Base-by-base conservation (phyloP, 2,113 vertebrate genomes). In the Bos indicus region DNA sequence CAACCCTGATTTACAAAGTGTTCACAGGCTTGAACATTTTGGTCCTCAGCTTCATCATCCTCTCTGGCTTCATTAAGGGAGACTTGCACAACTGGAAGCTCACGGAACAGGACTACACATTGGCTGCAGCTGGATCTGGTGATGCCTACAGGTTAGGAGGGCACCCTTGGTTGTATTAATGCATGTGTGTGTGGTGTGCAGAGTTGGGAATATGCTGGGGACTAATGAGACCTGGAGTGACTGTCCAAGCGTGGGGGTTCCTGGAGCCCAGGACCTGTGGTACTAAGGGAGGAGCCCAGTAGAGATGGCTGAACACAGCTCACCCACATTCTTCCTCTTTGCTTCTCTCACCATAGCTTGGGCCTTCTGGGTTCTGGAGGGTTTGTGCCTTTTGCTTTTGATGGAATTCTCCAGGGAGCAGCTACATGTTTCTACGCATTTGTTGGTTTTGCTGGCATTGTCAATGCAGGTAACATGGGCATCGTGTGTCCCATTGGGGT, bases 231-330 rank as follows among this genome's bases (percentile, higher is more conserved):
- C 62, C 62, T 64, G 62, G 62, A 6, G 14, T 64, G 62, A 64
- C 33, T 0, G 36, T 33, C 60, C 60, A 33, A 64, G 15, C 0
- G 0, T 64, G 60, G 62, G n/a, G n/a, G n/a, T n/a, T 3, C 62
- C 30, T 33, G 62, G 62, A 33, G 62, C 30, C 62, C 62, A 17
- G 62, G 30, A 33, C 62, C 3, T 64, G 30, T 4, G 30, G 15
- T 33, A 7, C 15, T 8, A 33, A 64, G 62, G 62, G 7, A 62
- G 60, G 28, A 62, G 28, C 60, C 60, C 30, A 62, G 62, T 64
- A 33, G 30, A 33, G 30, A 17, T 16, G 30, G 62, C 7, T 0
- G 0, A 64, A 33, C 62, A 64, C 30, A 17, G 3, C 62, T 64
- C 15, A 64, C 7, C 30, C 30, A 33, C 0, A 0, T 33, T 64